Conservation (phyloP, 2,888 invertebrate species). For the Cynaeus angustus region DNA sequence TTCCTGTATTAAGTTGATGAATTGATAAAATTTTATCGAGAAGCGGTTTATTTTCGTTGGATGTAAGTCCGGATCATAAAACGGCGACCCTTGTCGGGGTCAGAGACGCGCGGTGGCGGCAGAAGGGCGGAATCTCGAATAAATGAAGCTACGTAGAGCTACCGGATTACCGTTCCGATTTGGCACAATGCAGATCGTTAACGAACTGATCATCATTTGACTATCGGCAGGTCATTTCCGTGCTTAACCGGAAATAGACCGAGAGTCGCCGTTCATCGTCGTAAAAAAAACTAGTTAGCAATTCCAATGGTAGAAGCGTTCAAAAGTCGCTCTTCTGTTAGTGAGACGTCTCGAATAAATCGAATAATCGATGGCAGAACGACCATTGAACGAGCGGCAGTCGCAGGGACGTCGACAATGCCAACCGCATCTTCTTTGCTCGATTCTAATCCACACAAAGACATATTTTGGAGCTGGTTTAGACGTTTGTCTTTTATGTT, state of each 20-base stretch:
- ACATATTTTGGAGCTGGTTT: constrained; percentile 61
- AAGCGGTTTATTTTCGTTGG: constrained; percentile 38
- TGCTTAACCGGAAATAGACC: constrained; percentile 60
- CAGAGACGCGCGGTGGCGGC: constrained; percentile 24
- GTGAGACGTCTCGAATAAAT: constrained; percentile 51
- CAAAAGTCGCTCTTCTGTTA: constrained; percentile 43
- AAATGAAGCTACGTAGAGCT: constrained; percentile 43
- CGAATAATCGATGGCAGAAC: constrained; percentile 50
- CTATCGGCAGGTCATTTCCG: constrained; percentile 65
- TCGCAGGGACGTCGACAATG: constrained; percentile 54
- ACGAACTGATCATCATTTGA: constrained; percentile 64
- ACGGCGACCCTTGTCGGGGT: constrained; percentile 23
- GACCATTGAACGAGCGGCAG: constrained; percentile 24
- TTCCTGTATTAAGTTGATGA: constrained; percentile 30
- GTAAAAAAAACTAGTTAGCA: constrained; percentile 55
- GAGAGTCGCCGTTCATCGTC: constrained; percentile 50
- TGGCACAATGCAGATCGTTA: constrained; percentile 65
- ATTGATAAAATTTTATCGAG: constrained; percentile 39
- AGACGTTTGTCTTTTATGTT: constrained; percentile 63
- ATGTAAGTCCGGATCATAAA: constrained; percentile 39
- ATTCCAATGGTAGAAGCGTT: constrained; percentile 41
- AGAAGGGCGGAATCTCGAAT: constrained; percentile 35
- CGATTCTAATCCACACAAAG: constrained; percentile 57
- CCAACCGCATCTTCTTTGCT: constrained; percentile 60
- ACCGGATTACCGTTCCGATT: constrained; percentile 53